Percentiles rank a stretch among this genome's conserved stretches.
These are phyloP conservation scores for Arenaria interpres DNA, from an alignment of 2,113 vertebrate species.

Conservation along the genomic window DNA sequence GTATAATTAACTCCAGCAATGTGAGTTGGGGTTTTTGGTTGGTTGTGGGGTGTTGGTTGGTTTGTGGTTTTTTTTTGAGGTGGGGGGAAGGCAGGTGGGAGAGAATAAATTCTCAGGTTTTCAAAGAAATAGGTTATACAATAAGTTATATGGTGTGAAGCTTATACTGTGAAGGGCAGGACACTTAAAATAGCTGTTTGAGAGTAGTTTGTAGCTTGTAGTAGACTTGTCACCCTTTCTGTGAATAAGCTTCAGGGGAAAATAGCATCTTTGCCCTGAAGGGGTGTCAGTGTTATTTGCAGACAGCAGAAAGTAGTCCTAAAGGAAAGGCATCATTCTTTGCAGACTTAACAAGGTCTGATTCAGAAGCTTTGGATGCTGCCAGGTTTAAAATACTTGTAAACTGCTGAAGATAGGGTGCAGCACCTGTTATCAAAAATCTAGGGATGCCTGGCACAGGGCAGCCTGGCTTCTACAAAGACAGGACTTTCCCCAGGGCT, in stretches of 20 bases:
- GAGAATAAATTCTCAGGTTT: neutral
- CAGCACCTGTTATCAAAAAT: neutral
- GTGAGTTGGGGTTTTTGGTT: neutral
- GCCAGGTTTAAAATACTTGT: neutral
- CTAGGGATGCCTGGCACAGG: neutral
- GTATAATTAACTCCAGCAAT: neutral
- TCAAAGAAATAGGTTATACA: neutral
- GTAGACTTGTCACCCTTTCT: neutral
- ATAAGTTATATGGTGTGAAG: neutral
- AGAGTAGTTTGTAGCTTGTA: neutral
- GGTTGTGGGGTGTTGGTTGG: too few relatives aligned
- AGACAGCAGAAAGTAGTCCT: neutral
- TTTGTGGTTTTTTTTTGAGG: neutral
- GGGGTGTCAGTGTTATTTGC: neutral
- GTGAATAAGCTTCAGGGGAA: neutral
- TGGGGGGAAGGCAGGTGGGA: fast-evolving
- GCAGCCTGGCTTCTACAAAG: neutral
- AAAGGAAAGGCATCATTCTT: neutral
- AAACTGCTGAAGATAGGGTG: neutral
- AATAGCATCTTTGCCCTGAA: neutral
- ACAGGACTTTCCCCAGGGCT: neutral
- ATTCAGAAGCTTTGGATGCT: neutral
- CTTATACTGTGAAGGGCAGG: neutral
- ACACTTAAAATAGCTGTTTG: neutral
- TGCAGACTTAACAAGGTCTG: neutral